These are phyloP conservation scores for Peromyscus californicus DNA, from an alignment of 2,113 vertebrate genomes.

Conservation along the genomic window DNA sequence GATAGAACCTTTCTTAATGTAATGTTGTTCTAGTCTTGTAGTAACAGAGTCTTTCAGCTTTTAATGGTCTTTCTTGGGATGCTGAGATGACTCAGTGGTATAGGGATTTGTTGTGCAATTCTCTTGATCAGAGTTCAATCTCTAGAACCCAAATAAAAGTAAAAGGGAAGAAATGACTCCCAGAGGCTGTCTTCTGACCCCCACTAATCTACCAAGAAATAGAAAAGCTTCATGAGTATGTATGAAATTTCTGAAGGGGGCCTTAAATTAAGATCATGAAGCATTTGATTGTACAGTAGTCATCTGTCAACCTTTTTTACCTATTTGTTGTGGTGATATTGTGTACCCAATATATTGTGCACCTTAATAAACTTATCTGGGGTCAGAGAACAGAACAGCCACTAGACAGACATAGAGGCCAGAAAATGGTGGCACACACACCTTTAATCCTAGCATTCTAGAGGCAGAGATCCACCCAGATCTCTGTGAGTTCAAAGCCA, in stretches of 20 bases:
- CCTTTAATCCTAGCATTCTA: too few species aligned
- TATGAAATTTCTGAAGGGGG: neutral
- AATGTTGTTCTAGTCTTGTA: neutral
- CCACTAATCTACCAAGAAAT: neutral
- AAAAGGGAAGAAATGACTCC: neutral
- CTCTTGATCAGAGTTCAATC: neutral
- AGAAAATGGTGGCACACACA: too few species aligned
- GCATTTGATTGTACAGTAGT: neutral
- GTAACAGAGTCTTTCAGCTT: neutral
- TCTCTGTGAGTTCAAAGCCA: too few species aligned
- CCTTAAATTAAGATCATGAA: neutral
- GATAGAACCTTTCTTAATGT: neutral
- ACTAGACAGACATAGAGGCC: too few species aligned
- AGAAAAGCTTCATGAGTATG: neutral
- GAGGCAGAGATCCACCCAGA: too few species aligned
- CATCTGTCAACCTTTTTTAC: neutral
- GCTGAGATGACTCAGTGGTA: neutral
- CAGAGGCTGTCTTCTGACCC: neutral
- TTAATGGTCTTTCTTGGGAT: neutral
- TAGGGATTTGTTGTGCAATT: neutral
- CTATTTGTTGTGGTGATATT: neutral
- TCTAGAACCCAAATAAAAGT: neutral
- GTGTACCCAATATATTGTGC: too few species aligned
- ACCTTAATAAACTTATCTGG: too few species aligned
- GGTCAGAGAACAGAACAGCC: too few species aligned